phyloP scores from a whole-genome alignment of 2,888 invertebrate genomes.

The Harpalus rufipes region DNA sequence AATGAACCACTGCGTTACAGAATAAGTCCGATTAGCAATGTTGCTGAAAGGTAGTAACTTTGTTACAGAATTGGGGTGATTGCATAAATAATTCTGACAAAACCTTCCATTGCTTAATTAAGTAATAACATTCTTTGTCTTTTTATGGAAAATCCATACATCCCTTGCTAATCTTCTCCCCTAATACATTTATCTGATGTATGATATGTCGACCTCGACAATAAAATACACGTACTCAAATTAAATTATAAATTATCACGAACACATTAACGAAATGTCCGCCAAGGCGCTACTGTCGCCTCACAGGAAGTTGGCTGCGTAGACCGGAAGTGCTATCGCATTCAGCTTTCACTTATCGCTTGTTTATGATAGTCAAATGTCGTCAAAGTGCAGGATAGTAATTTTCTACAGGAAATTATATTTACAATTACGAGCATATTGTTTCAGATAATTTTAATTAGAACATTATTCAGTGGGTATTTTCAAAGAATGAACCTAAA shows the following conservation, averaged over 20 bases:
- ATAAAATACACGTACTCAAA: constrained; percentile 52
- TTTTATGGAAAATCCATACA: background rate
- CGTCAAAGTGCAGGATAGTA: background rate
- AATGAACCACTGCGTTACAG: too few relatives aligned
- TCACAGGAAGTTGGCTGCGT: constrained; percentile 23
- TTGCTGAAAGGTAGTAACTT: too few relatives aligned
- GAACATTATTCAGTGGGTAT: too few relatives aligned
- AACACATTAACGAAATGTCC: constrained; percentile 49
- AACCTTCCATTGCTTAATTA: background rate
- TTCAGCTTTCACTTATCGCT: constrained; percentile 16
- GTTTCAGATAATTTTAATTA: too few relatives aligned
- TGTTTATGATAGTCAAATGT: constrained; percentile 20
- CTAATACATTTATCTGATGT: constrained; percentile 48
- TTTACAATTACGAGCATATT: background rate
- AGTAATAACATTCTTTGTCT: background rate
- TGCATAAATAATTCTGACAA: too few relatives aligned
- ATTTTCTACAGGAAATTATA: background rate
- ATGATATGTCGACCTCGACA: constrained; percentile 53
- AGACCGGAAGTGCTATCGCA: constrained; percentile 34
- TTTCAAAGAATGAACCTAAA: too few relatives aligned
- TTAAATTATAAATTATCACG: constrained; percentile 62
- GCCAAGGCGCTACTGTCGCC: background rate
- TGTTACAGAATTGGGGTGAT: too few relatives aligned
- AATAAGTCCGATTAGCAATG: too few relatives aligned
- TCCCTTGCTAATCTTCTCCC: background rate